Base-by-base conservation (phyloP, 2,888 invertebrate genomes). In the Plagodis pulveraria region DNA sequence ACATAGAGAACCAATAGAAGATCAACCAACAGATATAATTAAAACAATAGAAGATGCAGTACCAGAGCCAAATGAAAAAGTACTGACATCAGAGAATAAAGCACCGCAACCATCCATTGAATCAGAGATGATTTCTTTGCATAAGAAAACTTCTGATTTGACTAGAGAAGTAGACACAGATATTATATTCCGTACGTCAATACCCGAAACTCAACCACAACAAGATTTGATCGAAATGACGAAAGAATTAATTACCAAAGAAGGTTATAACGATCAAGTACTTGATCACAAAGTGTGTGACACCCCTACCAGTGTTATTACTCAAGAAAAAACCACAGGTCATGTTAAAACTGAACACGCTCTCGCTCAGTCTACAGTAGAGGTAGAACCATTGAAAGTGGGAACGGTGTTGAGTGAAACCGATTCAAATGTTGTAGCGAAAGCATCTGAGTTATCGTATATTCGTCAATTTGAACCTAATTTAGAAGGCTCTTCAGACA, bases 391-490 rank as follows among this genome's bases (percentile, higher is more conserved):
- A 38, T 66, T 81, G 11, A 75, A 79, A 69, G 62, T 79, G 32
- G 83, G 77, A 46, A 80, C 77, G 47, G 63, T 80, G 41, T 65
- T 83, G 4, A 78, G 81, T 58, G 87, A 87, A 73, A 66, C 67
- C 61, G 70, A 77, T 36, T 56, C 77, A 56, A 79, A 78, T 36
- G 58, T 68, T 46, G 35, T 60, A 49, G 63, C 78, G 2, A 67
- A 73, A 58, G 62, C 69, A 22, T 65, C 86, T 36, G 75, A 84
- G 67, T 50, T 83, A 50, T 83, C 86, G 0, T 84, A 85, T 50
- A 66, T 83, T 35, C 77, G 80, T 62, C 84, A 83, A 48, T 85
- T 77, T 49, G 80, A 83, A 59, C 77, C 79, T 4, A 63, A 76
- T 66, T 57, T 78, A 2, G 69, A 74, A 64, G 75, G 77, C n/a